Conservation (phyloP, 2,888 invertebrate species). For the Sepiola atlantica region DNA sequence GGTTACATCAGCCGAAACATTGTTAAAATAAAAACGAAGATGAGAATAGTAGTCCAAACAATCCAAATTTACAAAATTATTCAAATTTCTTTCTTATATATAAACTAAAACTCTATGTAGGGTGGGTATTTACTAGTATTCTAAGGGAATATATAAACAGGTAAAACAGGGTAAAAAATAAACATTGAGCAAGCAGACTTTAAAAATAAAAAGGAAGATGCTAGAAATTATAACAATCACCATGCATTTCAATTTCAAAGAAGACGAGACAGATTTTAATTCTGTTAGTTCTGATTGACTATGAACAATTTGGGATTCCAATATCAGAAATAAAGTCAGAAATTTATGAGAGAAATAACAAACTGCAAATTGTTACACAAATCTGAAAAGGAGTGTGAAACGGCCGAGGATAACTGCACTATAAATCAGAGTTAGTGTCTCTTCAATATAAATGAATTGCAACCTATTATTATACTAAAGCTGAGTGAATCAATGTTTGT, state of each 20-base stretch:
- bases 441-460: neutral
- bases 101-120: too few species aligned
- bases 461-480: neutral
- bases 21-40: too few species aligned
- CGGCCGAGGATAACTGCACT: neutral
- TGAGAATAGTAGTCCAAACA: too few species aligned
- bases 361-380: neutral
- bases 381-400: neutral
- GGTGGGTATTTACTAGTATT: too few species aligned
- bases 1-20: too few species aligned
- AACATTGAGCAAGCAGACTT: neutral
- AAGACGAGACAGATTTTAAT: neutral
- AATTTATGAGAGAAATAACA: neutral
- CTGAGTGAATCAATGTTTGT: too few species aligned
- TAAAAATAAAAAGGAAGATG: neutral
- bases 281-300: neutral
- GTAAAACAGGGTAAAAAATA: neutral
- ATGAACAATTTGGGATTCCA: neutral
- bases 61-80: too few species aligned
- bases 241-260: neutral
- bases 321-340: neutral
- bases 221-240: neutral
- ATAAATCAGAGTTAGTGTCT: neutral
- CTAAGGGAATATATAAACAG: neutral
- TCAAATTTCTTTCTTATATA: too few species aligned